Base-by-base conservation (phyloP, 53 echinoderm and acorn worm genomes). In the Arbacia lixula region DNA sequence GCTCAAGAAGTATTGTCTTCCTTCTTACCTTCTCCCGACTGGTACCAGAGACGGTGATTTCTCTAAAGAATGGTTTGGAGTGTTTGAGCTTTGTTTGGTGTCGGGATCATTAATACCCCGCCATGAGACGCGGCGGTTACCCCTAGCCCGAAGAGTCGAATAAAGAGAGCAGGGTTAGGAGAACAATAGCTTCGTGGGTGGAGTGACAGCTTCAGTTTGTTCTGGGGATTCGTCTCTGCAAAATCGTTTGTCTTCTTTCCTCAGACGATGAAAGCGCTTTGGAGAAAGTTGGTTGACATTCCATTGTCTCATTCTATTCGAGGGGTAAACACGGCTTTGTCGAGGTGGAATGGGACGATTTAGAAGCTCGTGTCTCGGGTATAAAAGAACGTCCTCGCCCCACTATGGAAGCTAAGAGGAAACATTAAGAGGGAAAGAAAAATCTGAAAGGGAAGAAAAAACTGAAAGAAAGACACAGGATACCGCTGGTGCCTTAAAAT, bases 171-270 rank as follows among this genome's bases (percentile, higher is more conserved):
- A 34, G 53, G 21, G 33, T 53, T 37, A 57, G 52, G 33, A 24
- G 32, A 81, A 81, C 82, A 81, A 81, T 43, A 63, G 41, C 63
- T 61, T 46, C 32, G 82, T 63, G 82, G 82, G 82, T 81, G 82
- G 82, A 81, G 82, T 81, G 64, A 81, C 49, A 63, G 20, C 62
- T 29, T 31, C 2, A 81, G 82, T 81, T 81, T 61, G 64, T 64
- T 81, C 50, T 46, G 24, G 32, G 82, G 82, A 81, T 81, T 58
- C 82, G 39, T 34, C 30, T 20, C 16, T 20, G 28, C 28, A 81
- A 81, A 81, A 81, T 81, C 82, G 82, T 81, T 81, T 81, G 82
- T 81, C 82, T 64, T 81, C 82, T 81, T 81, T 81, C 41, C 60
- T 60, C 39, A 24, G 10, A 43, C 34, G 32, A 63, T 63, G 49